A percentile compares a stretch with the other conserved stretches of the same genome.
Evolutionary conservation across 2,113 vertebrate genomes (phyloP).

Genomic region (Himantopus leucocephalus): DNA sequence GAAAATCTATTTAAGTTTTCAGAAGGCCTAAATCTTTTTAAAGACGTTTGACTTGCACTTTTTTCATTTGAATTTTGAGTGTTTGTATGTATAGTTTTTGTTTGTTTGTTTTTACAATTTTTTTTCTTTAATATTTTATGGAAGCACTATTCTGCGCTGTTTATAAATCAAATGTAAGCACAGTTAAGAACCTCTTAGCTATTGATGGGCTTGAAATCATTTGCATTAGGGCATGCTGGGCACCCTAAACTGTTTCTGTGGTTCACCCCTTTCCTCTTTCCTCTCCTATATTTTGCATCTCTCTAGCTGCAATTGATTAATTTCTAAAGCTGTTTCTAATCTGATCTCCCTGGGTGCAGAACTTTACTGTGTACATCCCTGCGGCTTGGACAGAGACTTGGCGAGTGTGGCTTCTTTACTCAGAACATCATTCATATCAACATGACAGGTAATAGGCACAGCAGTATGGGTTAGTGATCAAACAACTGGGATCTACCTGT

Average conservation of each 20-base stretch:
- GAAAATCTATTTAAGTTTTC: not conserved
- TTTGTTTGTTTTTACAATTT: not conserved
- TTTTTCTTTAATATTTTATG: not conserved
- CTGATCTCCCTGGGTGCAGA: not conserved
- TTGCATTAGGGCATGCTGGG: not conserved
- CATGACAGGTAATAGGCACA: not conserved
- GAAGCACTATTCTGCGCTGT: not conserved
- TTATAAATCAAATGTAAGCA: not conserved
- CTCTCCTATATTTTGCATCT: not conserved
- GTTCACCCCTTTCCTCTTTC: not conserved
- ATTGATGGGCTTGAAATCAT: not conserved
- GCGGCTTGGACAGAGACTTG: not conserved
- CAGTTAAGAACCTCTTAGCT: not conserved
- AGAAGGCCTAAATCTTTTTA: not conserved
- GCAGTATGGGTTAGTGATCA: not conserved
- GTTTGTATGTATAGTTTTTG: not conserved
- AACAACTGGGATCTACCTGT: not conserved
- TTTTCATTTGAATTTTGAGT: not conserved
- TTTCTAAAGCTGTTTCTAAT: not conserved
- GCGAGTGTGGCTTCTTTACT: not conserved
- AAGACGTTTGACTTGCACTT: not conserved
- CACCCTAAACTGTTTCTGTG: not conserved
- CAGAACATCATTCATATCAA: not conserved
- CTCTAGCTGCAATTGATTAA: not conserved
- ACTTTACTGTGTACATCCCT: not conserved